Evolutionary conservation across 53 echinoderm and acorn worm genomes (phyloP), one percentile per base, ranked within the genome.

Genomic region (Luidia sarsii): DNA sequence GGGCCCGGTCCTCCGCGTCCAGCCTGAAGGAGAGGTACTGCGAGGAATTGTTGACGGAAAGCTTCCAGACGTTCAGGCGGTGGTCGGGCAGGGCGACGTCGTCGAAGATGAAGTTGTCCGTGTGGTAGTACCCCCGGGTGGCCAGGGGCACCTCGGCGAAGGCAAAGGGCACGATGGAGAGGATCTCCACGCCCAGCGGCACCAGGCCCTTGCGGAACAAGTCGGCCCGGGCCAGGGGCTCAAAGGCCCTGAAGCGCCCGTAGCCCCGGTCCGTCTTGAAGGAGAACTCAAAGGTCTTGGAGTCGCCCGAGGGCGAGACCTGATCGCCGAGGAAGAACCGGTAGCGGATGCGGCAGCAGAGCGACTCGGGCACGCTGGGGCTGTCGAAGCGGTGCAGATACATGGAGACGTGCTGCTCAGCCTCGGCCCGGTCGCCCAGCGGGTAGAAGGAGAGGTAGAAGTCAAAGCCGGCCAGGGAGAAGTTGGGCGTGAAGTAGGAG

Each of bases 401-500:
- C 89, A 95, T 95, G 52, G 95, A 95, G 32, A 92, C 95, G 51
- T 92, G 85, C 5, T 88, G 86, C 2, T 87, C 87, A 0, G 95
- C 95, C 82, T 95, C 92, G 65, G 89, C 90, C 10, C 95, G 89
- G 41, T 95, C 95, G 21, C 95, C 95, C 0, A 92, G 88, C 0
- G 95, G 95, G 33, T 95, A 95, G 11, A 95, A 86, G 1, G 95
- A 95, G 24, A 95, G 60, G 86, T 95, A 95, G 55, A 95, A 95
- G 52, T 92, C 95, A 33, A 92, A 89, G 5, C 92, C 92, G 20
- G 83, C 87, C 10, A 95, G 50, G 8, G 90, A 70, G 60, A 95
- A 95, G 79, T 95, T 95, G 23, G 95, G 85, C 7, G 95, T 95
- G 50, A 95, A 95, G 77, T 92, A 89, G 19, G 95, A 92, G 4